Percentiles rank a stretch among this genome's conserved stretches.
These are phyloP conservation scores for Spondyliosoma cantharus DNA, from an alignment of 2,797 vertebrate species.

Conservation along the genomic window DNA sequence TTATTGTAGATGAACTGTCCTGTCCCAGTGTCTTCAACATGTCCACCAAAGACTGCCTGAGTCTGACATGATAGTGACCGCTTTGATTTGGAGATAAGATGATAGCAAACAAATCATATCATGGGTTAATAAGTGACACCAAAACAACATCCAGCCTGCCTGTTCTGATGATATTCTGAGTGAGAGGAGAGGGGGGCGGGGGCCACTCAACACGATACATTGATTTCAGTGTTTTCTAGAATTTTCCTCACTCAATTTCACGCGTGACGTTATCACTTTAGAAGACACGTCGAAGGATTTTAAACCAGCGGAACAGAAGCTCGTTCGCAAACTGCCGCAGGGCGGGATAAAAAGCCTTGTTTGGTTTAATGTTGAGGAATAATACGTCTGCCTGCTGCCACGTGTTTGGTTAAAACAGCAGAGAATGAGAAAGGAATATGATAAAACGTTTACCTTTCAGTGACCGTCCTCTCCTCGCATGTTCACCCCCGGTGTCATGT, in stretches of 20 bases:
- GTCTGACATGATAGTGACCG: too few species aligned
- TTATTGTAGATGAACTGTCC: neutral
- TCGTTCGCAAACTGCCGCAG: neutral
- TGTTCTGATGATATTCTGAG: neutral
- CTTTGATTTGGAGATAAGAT: neutral
- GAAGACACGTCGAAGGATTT: neutral
- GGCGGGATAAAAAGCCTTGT: neutral
- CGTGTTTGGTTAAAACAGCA: neutral
- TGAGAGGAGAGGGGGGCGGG: neutral
- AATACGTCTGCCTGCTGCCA: neutral
- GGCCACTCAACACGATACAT: neutral
- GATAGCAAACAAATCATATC: neutral
- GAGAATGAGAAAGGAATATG: accelerated
- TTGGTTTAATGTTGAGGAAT: neutral
- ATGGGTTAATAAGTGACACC: neutral
- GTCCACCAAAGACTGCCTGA: too few species aligned
- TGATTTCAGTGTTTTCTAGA: neutral
- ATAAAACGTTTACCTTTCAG: constrained; percentile 27
- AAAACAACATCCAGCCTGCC: neutral
- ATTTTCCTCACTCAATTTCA: neutral
- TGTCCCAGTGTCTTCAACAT: neutral
- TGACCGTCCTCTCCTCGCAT: neutral
- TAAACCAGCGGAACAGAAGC: neutral
- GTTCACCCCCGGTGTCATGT: neutral
- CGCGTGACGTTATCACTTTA: too few species aligned